These are phyloP conservation scores for Anseranas semipalmata DNA, from an alignment of 2,113 vertebrate genomes.

Conservation along the genomic window DNA sequence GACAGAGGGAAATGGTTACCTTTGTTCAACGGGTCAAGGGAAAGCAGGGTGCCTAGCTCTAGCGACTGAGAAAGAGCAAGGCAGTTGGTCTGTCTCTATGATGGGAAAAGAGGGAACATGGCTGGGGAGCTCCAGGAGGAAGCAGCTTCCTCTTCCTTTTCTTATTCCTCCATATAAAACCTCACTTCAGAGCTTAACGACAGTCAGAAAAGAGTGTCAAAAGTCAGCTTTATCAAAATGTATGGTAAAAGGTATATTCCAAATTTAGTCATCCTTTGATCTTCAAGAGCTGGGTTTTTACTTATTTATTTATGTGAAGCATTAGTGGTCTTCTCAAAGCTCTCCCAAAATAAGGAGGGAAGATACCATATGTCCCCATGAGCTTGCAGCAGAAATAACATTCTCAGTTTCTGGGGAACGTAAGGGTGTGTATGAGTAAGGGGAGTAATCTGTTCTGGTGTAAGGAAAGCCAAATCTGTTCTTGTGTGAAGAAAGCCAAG, in stretches of 20 bases:
- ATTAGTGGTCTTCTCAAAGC: background rate
- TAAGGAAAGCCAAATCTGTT: slow-evolving; percentile 34
- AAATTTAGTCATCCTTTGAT: slow-evolving; percentile 17
- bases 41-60: background rate
- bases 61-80: background rate
- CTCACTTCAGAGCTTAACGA: background rate
- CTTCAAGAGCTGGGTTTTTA: background rate
- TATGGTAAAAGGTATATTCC: background rate
- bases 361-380: slow-evolving; percentile 19
- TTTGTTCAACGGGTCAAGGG: background rate
- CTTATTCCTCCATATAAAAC: fast-evolving
- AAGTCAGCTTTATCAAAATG: background rate
- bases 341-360: slow-evolving; percentile 32
- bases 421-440: slow-evolving; percentile 2
- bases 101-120: background rate
- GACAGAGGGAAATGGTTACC: background rate
- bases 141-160: background rate
- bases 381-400: slow-evolving; percentile 20
- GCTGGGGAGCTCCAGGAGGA: background rate
- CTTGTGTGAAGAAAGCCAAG: background rate
- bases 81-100: background rate
- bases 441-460: slow-evolving; percentile 7
- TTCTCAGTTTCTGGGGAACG: background rate
- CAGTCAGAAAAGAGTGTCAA: background rate
- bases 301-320: slow-evolving; percentile 1